Conservation (phyloP, 2,888 invertebrate species). For the Polyommatus iphigenia region DNA sequence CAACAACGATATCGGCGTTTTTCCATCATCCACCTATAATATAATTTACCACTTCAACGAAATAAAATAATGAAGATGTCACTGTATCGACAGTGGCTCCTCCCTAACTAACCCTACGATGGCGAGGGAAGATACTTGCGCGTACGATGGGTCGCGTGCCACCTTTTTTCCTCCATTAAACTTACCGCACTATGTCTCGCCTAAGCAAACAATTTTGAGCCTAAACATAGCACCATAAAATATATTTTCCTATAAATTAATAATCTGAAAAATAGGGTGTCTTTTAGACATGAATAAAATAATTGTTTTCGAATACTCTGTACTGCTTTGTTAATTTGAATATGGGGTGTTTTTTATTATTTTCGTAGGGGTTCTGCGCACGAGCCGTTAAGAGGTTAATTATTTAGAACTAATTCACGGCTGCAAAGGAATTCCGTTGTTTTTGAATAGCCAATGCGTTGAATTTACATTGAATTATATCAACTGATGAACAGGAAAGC, state of each 20-base stretch:
- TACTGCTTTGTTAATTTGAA: constrained; percentile 80
- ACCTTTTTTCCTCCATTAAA: constrained; percentile 74
- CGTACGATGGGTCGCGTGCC: constrained; percentile 73
- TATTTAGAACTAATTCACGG: constrained; percentile 77
- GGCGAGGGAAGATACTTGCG: constrained; percentile 72
- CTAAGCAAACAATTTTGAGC: constrained; percentile 39
- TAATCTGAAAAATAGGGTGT: constrained; percentile 45
- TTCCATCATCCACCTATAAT: no score
- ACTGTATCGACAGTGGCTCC: constrained; percentile 37
- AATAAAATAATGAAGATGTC: constrained; percentile 5
- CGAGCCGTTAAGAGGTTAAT: constrained; percentile 74
- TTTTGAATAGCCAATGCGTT: constrained; percentile 52
- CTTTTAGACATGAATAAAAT: constrained; percentile 59
- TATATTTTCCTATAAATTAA: constrained; percentile 34
- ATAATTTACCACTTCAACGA: not conserved
- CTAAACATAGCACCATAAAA: constrained; percentile 28
- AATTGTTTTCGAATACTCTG: constrained; percentile 70
- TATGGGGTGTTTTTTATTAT: constrained; percentile 60
- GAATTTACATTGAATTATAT: constrained; percentile 46
- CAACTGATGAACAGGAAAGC: constrained; percentile 32
- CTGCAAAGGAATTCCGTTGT: constrained; percentile 62
- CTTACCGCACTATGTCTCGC: constrained; percentile 58
- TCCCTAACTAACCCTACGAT: constrained; percentile 65
- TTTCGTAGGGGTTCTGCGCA: constrained; percentile 63
- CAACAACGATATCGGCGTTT: no score